Conservation (phyloP, 1,140 invertebrate species). For the Drepana arcuata region DNA sequence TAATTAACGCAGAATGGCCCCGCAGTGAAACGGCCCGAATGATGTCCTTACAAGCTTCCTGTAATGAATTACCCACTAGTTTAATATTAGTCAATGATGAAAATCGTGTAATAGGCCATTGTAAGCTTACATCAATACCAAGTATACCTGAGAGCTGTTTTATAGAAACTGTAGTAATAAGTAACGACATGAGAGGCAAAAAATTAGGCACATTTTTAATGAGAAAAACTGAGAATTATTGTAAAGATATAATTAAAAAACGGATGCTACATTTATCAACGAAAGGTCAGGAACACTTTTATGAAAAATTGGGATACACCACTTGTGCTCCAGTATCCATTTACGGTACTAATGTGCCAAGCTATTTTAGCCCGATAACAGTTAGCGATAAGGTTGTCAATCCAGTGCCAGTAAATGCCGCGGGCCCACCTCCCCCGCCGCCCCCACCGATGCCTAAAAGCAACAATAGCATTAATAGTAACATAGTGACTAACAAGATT, state of each 20-base stretch:
- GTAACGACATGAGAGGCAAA: slow-evolving; percentile 77
- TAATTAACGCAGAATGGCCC: slow-evolving; percentile 87
- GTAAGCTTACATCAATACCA: slow-evolving; percentile 80
- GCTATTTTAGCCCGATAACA: slow-evolving; percentile 8
- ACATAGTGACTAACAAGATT: no score
- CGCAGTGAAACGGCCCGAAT: slow-evolving; percentile 82
- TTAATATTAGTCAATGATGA: slow-evolving; percentile 76
- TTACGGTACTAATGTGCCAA: slow-evolving; percentile 64
- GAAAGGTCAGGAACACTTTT: slow-evolving; percentile 84
- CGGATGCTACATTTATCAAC: slow-evolving; percentile 81
- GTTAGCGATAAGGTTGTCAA: slow-evolving; percentile 16
- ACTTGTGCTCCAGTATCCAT: slow-evolving; percentile 79
- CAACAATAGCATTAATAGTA: slow-evolving; percentile 32
- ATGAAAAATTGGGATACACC: slow-evolving; percentile 81
- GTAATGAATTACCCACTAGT: slow-evolving; percentile 80
- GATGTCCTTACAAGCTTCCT: slow-evolving; percentile 78
- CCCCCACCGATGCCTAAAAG: slow-evolving; percentile 40
- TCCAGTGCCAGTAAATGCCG: slow-evolving; percentile 14
- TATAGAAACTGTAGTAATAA: slow-evolving; percentile 84
- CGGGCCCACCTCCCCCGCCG: slow-evolving; percentile 21
- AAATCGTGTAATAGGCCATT: slow-evolving; percentile 79
- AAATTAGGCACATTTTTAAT: slow-evolving; percentile 82
- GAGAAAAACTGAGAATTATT: slow-evolving; percentile 79
- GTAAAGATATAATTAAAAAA: slow-evolving; percentile 73
- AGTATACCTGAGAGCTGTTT: slow-evolving; percentile 78